These are phyloP conservation scores for Aplysina aerophoba DNA, from an alignment of 37 sponge, comb jelly and placozoan genomes.

Conservation along the genomic window DNA sequence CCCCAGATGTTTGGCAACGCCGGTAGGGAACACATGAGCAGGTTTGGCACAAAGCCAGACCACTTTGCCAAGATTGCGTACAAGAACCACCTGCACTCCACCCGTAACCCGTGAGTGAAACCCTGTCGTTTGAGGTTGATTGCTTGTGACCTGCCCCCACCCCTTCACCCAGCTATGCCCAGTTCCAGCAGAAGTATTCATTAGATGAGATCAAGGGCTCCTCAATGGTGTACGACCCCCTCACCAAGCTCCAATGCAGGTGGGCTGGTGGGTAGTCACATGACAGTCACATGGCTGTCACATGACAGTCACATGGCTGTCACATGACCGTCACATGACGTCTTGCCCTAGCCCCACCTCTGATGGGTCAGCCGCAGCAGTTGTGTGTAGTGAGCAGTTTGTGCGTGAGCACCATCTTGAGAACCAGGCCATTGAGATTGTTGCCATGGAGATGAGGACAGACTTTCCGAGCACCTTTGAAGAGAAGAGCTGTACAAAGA, in stretches of 20 bases:
- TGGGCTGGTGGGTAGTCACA: constrained; percentile 16
- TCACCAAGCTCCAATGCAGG: constrained; percentile 96
- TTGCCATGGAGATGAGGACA: constrained; percentile 92
- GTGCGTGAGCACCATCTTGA: constrained; percentile 66
- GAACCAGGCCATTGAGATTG: constrained; percentile 85
- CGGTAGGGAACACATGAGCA: constrained; percentile 91
- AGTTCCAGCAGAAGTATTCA: constrained; percentile 82
- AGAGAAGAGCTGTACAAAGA: constrained; percentile 85
- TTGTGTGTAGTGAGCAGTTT: constrained; percentile 90
- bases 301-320: constrained; percentile 6
- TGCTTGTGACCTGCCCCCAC: background rate
- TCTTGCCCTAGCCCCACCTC: constrained; percentile 78
- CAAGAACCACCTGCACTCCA: constrained; percentile 94
- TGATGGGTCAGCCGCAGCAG: constrained; percentile 89
- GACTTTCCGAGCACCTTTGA: constrained; percentile 91
- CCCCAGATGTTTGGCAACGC: constrained; percentile 94
- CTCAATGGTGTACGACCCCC: constrained; percentile 71
- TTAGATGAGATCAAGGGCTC: constrained; percentile 83
- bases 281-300: background rate
- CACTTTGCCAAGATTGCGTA: constrained; percentile 94
- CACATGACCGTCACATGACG: constrained; percentile 1
- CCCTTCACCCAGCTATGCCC: constrained; percentile 63
- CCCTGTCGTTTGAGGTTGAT: background rate
- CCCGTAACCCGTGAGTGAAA: constrained; percentile 81
- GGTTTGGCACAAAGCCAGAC: constrained; percentile 81